These are phyloP conservation scores for Serranus cabrilla DNA, from an alignment of 2,797 vertebrate genomes.

Conservation along the genomic window DNA sequence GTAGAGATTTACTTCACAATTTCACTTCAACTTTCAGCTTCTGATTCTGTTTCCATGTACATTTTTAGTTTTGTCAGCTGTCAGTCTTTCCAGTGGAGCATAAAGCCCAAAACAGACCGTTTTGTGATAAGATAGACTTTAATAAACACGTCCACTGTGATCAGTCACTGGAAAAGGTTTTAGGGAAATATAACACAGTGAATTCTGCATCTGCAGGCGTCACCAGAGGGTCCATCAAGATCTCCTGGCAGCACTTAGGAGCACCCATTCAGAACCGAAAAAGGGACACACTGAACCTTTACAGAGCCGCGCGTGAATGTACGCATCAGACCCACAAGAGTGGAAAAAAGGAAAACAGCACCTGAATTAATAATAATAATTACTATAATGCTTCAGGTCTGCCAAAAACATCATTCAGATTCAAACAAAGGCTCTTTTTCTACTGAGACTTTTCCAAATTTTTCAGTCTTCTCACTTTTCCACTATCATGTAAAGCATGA, in stretches of 20 bases:
- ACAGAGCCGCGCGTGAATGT: slow-evolving; percentile 9
- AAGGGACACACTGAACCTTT: neutral
- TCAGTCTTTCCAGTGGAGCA: no score
- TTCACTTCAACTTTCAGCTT: no score
- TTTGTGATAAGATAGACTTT: neutral
- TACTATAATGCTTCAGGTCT: slow-evolving; percentile 6
- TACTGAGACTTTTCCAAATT: neutral
- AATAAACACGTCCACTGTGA: neutral
- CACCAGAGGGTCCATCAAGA: neutral
- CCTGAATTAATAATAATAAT: neutral
- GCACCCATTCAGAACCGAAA: neutral
- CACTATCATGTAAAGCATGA: neutral
- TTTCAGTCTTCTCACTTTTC: neutral
- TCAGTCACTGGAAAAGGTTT: neutral
- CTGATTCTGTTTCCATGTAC: no score
- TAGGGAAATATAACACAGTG: no score
- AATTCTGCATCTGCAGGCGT: neutral
- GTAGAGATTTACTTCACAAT: no score
- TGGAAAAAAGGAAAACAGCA: neutral
- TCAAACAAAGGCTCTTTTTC: neutral
- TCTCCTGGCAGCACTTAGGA: neutral
- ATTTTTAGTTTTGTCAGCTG: no score
- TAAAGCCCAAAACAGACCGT: neutral
- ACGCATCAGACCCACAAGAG: slow-evolving; percentile 9
- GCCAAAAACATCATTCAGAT: slow-evolving; percentile 20